Base-by-base conservation (phyloP, 2,113 vertebrate species). In the Notarius quadriscutis region DNA sequence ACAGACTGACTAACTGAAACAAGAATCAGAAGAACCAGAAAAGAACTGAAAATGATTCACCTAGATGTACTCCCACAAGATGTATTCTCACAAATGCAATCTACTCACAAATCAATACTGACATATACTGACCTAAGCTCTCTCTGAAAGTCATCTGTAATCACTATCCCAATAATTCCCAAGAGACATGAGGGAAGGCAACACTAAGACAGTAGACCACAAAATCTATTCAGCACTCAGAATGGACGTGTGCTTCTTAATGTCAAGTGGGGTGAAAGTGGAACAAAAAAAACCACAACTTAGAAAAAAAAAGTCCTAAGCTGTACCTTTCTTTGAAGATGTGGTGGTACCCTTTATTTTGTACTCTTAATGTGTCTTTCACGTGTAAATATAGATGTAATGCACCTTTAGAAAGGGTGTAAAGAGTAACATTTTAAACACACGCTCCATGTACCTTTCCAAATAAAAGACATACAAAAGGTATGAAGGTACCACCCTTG, bases 111-210 rank as follows among this genome's bases (percentile, higher is more conserved):
- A 27, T 78, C 50, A 55, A 78, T 55, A 78, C 51, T 79, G 25
- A 79, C 75, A 78, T n/a, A 78, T 14, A 27, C 84, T 85, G 84
- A 85, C 84, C 84, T 63, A 77, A 62, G 84, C n/a, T 65, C 57
- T 86, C 84, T 77, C 30, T 78, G 22, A 50, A 60, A 63, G 34
- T 85, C 74, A 65, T 75, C 48, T 79, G 25, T 63, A 85, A 85
- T 78, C 48, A 79, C 58, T 78, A 78, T 50, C 25, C 74, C 15
- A n/a, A 34, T 20, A 63, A 86, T 67, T 34, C 57, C 41, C 20
- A 0, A 53, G 41, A n/a, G 57, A 63, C 10, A 15, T 85, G 69
- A 34, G 17, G 84, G 27, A 22, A 85, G 18, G 78, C 20, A 51
- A 78, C 34, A 30, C 2, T 30, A 77, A 63, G 5, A 51, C 55